Evolutionary conservation across 2,113 vertebrate genomes (phyloP).

Genomic region (Hylia prasina): DNA sequence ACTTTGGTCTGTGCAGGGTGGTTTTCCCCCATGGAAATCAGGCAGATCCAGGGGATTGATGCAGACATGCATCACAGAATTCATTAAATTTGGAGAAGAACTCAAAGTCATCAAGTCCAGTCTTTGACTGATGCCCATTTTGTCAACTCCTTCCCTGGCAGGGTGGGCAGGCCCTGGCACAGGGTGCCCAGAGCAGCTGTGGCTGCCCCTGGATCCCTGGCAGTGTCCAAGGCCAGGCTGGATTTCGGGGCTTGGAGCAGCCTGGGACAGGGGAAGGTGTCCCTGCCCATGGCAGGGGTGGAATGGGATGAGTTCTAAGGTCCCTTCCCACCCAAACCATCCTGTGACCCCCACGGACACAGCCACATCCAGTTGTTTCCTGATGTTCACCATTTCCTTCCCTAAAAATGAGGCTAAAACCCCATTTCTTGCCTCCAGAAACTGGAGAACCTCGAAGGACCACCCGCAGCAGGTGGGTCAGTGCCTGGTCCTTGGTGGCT

Average conservation of each 20-base stretch:
- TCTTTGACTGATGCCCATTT: not conserved
- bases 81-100: not conserved
- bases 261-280: not conserved
- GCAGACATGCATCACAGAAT: not conserved
- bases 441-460: not conserved
- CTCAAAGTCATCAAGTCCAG: not conserved
- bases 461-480: not conserved
- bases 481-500: not conserved
- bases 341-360: no score
- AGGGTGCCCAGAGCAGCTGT: not conserved
- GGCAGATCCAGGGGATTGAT: not conserved
- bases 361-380: not conserved
- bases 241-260: not conserved
- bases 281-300: not conserved
- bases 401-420: not conserved
- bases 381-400: not conserved
- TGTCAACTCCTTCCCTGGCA: not conserved
- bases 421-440: not conserved
- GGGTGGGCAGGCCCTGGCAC: not conserved
- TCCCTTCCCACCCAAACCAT: not conserved
- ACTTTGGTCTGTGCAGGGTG: no score
- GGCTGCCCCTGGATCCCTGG: not conserved
- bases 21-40: not conserved
- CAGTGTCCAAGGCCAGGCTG: rapidly evolving
- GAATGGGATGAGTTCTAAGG: rapidly evolving